Base-by-base conservation (phyloP, 64 coral and sea anemone genomes). In the Trachythela sp. region DNA sequence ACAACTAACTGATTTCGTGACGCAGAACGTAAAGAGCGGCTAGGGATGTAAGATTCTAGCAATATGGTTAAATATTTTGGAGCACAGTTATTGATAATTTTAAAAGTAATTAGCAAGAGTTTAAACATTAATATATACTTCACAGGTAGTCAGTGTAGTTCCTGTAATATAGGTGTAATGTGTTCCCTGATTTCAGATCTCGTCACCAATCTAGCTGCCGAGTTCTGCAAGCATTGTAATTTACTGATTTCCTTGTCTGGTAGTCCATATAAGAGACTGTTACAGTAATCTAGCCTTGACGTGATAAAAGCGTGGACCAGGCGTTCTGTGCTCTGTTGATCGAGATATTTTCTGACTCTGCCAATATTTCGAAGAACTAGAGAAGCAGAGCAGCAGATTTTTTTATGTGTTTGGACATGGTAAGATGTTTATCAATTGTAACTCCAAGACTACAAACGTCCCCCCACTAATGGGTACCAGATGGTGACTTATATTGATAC, bases 311-410 rank as follows among this genome's bases (percentile, higher is more conserved):
- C 2, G 33, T 72, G 52, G 15, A 67, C 49, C 5, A 88, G 54
- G 2, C 49, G 51, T 24, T 67, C 49, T 24, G 86, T 59, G 39
- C 36, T 67, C 20, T 2, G 4, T 22, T 70, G 14, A 88, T 88
- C 54, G 27, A 88, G 36, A 58, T 88, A 88, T 88, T 88, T 68
- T 36, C 86, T 64, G 2, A 88, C 54, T 88, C 86, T 64, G 13
- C 36, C 50, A 54, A 67, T 88, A 32, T 88, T 88, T 88, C 54
- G 59, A 64, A 88, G 30, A 36, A 54, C 86, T 32, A 88, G n/a
- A 67, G 86, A 60, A 38, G 86, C 52, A 9, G 86, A 88, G 34
- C 86, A 26, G 39, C 86, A 88, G 33, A 88, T 38, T 33, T 88
- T 4, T 60, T 88, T 18, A 58, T 58, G 34, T 36, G 86, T 33